Conservation (phyloP, 2,113 vertebrate species). For the Pelmatolapia mariae region DNA sequence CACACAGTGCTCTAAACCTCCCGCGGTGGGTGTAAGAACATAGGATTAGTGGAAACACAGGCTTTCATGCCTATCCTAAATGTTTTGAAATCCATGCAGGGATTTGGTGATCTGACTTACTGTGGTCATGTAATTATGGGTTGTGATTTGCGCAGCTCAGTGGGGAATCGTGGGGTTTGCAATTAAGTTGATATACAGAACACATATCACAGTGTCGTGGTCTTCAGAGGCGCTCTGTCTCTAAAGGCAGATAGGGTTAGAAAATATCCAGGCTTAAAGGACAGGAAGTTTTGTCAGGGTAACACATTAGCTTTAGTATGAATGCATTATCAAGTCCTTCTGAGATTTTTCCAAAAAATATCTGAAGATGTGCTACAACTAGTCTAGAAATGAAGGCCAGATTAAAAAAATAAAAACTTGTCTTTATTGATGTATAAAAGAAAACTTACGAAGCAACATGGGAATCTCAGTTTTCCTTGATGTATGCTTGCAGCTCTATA, state of each 20-base stretch:
- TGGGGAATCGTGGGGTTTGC: neutral
- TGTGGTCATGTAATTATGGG: slow-evolving; percentile 37
- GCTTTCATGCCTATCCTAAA: slow-evolving; percentile 22
- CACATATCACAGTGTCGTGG: neutral
- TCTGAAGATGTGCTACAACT: neutral
- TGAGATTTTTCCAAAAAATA: rapidly evolving
- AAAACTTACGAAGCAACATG: neutral
- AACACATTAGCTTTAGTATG: neutral
- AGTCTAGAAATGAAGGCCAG: neutral
- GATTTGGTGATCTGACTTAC: slow-evolving; percentile 23
- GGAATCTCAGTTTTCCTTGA: neutral
- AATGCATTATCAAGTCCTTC: neutral
- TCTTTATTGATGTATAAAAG: neutral
- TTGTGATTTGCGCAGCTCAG: slow-evolving; percentile 3
- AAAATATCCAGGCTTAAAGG: neutral
- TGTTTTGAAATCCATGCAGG: slow-evolving; percentile 34
- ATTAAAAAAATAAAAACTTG: neutral
- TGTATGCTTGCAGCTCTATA: neutral
- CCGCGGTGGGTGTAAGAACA: slow-evolving; percentile 24
- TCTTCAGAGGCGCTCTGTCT: neutral
- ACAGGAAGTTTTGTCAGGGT: neutral
- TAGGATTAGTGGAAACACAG: slow-evolving; percentile 38
- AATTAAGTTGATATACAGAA: neutral
- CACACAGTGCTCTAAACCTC: neutral
- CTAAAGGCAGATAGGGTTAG: neutral